These are phyloP conservation scores for Halichondria panicea DNA, from an alignment of 37 sponge, comb jelly and placozoan species.

Conservation along the genomic window DNA sequence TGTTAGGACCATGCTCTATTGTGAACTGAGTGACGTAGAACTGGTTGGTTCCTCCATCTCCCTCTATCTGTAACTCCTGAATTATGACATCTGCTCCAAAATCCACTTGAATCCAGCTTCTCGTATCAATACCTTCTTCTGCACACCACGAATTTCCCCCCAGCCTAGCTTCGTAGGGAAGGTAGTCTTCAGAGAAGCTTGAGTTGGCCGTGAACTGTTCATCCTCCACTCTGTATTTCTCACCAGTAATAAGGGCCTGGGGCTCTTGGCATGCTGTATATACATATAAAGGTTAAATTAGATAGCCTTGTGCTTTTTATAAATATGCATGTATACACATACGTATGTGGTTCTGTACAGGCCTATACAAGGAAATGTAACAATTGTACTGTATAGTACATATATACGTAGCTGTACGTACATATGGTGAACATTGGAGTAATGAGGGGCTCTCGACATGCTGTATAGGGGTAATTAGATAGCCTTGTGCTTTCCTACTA, in stretches of 20 bases:
- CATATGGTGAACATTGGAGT: too few relatives aligned
- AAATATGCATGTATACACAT: too few relatives aligned
- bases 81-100: constrained; percentile 29
- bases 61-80: background rate
- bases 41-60: constrained; percentile 9
- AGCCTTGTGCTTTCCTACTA: too few relatives aligned
- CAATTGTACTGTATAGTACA: too few relatives aligned
- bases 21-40: background rate
- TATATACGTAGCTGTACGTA: too few relatives aligned
- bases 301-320: too few relatives aligned
- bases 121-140: background rate
- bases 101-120: constrained; percentile 25
- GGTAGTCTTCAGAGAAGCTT: background rate
- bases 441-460: too few relatives aligned
- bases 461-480: too few relatives aligned
- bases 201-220: background rate
- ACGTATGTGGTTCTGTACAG: too few relatives aligned
- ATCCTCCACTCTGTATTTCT: constrained; percentile 14
- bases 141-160: constrained; percentile 32
- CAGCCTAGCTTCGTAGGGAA: constrained; percentile 9
- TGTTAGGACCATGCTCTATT: background rate
- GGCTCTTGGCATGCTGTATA: background rate
- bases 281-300: too few relatives aligned
- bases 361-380: too few relatives aligned
- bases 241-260: constrained; percentile 13